Conservation (phyloP, 2,113 vertebrate genomes). For the Seriola aureovittata region DNA sequence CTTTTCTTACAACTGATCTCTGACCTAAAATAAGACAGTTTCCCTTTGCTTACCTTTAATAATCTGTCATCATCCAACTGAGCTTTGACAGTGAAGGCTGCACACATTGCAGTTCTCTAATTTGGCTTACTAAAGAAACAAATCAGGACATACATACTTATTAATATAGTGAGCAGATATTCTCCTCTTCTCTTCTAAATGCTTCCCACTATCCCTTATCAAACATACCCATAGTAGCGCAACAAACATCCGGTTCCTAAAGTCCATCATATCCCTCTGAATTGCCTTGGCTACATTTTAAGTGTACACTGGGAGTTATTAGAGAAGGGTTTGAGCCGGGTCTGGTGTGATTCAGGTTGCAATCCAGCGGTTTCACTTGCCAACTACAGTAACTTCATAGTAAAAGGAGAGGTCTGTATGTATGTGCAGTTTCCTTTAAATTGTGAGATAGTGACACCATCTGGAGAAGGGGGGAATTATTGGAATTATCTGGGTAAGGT, state of each 20-base stretch:
- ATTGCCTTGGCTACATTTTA: neutral
- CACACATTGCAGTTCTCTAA: neutral
- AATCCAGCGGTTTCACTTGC: neutral
- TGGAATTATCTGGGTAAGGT: neutral
- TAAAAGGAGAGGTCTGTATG: neutral
- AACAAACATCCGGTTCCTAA: neutral
- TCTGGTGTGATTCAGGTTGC: neutral
- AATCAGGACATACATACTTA: too few species aligned
- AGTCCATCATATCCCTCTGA: neutral
- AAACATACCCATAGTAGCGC: neutral
- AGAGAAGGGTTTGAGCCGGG: neutral
- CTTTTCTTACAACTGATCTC: neutral
- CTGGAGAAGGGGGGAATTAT: conserved; percentile 13
- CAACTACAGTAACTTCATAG: too few species aligned
- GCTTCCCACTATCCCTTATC: neutral
- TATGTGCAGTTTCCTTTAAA: neutral
- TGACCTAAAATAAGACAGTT: neutral
- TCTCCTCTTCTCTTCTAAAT: neutral
- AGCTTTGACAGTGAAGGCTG: neutral
- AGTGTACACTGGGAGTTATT: neutral
- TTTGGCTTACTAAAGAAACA: neutral
- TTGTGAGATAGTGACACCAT: conserved; percentile 48
- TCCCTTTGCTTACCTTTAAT: neutral
- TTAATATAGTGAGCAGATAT: too few species aligned
- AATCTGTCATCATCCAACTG: neutral